Conservation (phyloP, 2,113 vertebrate genomes). For the Pelusios castaneus region DNA sequence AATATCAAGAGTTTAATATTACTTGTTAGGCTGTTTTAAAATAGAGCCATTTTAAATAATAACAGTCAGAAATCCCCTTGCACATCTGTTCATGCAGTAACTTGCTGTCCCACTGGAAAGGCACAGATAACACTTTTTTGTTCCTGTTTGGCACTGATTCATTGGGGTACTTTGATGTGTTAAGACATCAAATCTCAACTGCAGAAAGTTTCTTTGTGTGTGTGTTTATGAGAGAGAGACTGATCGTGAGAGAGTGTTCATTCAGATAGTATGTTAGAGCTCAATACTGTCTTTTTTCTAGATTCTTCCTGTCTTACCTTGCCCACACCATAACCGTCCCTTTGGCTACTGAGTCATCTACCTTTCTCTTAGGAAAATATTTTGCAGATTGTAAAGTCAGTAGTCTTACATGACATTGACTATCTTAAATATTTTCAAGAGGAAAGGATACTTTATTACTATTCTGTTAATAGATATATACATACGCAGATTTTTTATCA, state of each 20-base stretch:
- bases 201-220: no score
- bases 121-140: neutral
- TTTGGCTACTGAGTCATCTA: neutral
- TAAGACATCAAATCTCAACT: no score
- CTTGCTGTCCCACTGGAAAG: neutral
- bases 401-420: neutral
- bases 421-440: conserved; percentile 15
- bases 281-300: neutral
- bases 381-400: conserved; percentile 34
- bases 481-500: neutral
- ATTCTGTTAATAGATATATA: neutral
- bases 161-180: neutral
- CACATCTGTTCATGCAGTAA: fast-evolving
- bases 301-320: neutral
- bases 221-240: no score
- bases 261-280: neutral
- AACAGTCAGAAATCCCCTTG: fast-evolving
- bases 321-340: neutral
- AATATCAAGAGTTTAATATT: neutral
- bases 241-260: neutral
- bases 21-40: neutral
- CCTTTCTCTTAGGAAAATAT: conserved; percentile 40
- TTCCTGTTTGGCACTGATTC: neutral
- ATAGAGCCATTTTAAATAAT: neutral
- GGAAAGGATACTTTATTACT: neutral